Evolutionary conservation across 2,797 vertebrate genomes (phyloP).

Genomic region (Pantherophis vulpinus): DNA sequence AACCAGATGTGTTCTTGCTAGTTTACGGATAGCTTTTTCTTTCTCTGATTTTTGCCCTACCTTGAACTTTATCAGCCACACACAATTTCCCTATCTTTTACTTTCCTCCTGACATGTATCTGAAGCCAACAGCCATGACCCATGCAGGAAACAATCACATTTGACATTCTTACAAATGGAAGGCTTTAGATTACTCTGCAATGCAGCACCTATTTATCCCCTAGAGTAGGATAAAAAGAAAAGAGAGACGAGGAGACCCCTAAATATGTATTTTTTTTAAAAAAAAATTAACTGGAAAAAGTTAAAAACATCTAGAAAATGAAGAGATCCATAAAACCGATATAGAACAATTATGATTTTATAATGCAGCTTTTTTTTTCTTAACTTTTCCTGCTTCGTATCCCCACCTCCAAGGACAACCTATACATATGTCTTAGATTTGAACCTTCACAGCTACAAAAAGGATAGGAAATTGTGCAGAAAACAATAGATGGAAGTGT

Average conservation of each 20-base stretch:
- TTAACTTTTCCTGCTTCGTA: no score
- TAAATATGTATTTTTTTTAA: not conserved
- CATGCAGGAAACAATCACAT: not conserved
- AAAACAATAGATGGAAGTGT: constrained; percentile 75
- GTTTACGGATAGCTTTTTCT: not conserved
- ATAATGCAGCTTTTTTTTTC: constrained; percentile 23
- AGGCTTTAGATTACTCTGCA: not conserved
- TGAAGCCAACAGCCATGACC: not conserved
- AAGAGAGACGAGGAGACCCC: not conserved
- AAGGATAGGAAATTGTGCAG: constrained; percentile 67
- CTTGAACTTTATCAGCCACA: not conserved
- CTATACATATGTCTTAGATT: constrained; percentile 61
- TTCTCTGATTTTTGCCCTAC: not conserved
- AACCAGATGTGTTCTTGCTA: not conserved
- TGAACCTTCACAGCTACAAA: constrained; percentile 59
- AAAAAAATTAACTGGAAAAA: not conserved
- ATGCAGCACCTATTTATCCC: not conserved
- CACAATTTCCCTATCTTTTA: not conserved
- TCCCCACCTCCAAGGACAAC: constrained; percentile 49
- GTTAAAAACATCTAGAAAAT: not conserved
- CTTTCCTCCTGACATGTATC: not conserved
- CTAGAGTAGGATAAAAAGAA: not conserved
- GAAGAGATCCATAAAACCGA: not conserved
- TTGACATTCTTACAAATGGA: not conserved
- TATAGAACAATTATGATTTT: not conserved